Conservation (phyloP, 2,113 vertebrate genomes). For the Addax nasomaculatus region DNA sequence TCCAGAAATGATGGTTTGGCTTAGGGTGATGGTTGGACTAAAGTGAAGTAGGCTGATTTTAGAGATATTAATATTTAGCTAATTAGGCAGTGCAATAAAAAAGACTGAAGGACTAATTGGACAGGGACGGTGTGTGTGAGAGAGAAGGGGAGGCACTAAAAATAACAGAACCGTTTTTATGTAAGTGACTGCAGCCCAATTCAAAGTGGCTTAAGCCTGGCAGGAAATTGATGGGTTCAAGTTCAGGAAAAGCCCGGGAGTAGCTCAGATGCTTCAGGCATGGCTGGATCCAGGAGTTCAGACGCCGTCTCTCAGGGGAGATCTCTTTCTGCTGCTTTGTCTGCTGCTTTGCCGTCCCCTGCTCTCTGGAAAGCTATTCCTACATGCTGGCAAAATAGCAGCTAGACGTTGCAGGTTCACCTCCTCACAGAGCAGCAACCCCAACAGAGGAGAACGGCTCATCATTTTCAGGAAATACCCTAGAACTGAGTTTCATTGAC, state of each 20-base stretch:
- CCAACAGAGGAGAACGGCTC: not conserved
- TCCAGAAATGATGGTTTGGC: not conserved
- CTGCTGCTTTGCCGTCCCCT: not conserved
- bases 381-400: not conserved
- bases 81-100: not conserved
- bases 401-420: not conserved
- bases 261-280: not conserved
- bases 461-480: not conserved
- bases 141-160: not conserved
- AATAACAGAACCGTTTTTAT: not conserved
- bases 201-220: not conserved
- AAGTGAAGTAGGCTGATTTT: not conserved
- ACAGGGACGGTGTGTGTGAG: not conserved
- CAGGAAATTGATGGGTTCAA: not conserved
- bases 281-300: not conserved
- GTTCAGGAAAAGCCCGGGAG: not conserved
- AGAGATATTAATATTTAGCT: slow-evolving; percentile 26
- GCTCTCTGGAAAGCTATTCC: not conserved
- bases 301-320: not conserved
- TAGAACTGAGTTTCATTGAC: not conserved
- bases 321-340: not conserved
- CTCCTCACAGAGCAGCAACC: not conserved
- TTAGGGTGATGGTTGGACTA: not conserved
- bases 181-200: not conserved
- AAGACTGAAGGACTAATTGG: not conserved